phyloP scores from a whole-genome alignment of 30 jellyfish, hydroid and myxozoan genomes.

The Cassiopea xamachana region DNA sequence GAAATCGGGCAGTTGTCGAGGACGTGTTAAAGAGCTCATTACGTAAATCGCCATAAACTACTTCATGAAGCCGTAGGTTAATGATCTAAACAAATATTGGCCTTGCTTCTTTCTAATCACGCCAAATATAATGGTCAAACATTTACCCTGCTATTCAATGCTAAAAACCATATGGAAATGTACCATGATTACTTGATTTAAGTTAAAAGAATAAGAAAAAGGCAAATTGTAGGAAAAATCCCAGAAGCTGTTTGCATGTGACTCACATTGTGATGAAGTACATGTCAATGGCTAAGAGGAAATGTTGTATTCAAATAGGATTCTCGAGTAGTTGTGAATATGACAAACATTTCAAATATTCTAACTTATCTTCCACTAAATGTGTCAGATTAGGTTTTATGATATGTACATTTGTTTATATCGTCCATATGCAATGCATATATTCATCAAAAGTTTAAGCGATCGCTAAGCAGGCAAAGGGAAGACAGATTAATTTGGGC shows the following conservation, averaged over 20 bases:
- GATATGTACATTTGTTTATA: too few relatives aligned
- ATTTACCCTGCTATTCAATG: background rate
- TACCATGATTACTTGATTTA: too few relatives aligned
- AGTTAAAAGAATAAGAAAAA: background rate
- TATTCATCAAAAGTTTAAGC: too few relatives aligned
- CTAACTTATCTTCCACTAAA: background rate
- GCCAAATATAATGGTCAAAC: too few relatives aligned
- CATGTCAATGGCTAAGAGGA: background rate
- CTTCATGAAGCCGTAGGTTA: background rate
- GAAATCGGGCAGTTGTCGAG: background rate
- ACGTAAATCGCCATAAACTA: background rate
- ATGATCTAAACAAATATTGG: background rate
- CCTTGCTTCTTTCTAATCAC: background rate
- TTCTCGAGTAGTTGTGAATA: background rate
- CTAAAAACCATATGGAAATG: background rate
- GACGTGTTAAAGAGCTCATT: background rate
- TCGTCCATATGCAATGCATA: too few relatives aligned
- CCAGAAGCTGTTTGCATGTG: too few relatives aligned
- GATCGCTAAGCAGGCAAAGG: too few relatives aligned
- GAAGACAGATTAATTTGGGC: too few relatives aligned
- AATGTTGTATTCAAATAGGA: background rate
- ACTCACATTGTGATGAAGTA: background rate
- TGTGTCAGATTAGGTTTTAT: too few relatives aligned
- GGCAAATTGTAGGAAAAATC: background rate
- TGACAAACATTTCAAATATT: too few relatives aligned